Evolutionary conservation across 2,113 vertebrate genomes (phyloP).

Genomic region (Urocynchramus pylzowi): DNA sequence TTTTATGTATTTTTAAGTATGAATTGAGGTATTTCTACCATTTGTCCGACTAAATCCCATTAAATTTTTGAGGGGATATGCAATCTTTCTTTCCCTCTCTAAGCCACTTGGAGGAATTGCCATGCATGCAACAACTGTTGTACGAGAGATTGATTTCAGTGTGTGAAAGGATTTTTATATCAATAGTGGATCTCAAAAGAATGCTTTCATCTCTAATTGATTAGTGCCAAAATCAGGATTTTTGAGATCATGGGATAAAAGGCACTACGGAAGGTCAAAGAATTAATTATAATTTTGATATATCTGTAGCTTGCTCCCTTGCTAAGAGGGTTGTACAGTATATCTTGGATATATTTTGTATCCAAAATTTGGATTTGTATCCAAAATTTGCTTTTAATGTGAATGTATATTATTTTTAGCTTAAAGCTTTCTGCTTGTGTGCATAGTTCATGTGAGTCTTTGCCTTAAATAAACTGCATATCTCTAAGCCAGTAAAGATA

Average conservation of each 20-base stretch:
- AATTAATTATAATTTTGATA: not conserved
- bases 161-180: not conserved
- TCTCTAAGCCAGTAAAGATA: not conserved
- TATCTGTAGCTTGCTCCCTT: not conserved
- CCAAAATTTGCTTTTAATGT: not conserved
- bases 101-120: not conserved
- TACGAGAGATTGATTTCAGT: not conserved
- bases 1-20: not conserved
- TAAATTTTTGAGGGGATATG: not conserved
- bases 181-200: not conserved
- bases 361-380: not conserved
- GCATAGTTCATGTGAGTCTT: not conserved
- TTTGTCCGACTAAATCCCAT: not conserved
- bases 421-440: not conserved
- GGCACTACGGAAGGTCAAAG: not conserved
- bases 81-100: not conserved
- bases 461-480: not conserved
- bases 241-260: constrained; percentile 6
- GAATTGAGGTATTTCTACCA: not conserved
- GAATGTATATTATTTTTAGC: not conserved
- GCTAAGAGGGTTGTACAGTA: not conserved
- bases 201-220: not conserved
- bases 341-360: not conserved
- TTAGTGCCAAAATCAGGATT: not conserved
- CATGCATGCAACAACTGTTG: not conserved